Conservation (phyloP, 2,113 vertebrate genomes). For the Gadus chalcogrammus region DNA sequence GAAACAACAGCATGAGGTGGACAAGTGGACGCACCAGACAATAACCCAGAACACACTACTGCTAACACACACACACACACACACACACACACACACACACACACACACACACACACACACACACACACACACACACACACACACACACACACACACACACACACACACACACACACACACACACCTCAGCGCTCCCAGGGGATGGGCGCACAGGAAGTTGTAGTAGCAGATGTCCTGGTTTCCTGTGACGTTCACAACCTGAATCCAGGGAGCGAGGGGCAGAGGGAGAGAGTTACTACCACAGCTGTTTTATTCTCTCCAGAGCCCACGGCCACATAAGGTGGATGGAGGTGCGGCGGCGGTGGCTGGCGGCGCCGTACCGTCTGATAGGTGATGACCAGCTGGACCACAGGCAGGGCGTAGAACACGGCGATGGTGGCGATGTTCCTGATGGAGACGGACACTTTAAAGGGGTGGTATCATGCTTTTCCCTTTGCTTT, state of each 20-base stretch:
- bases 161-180: constrained; percentile 71
- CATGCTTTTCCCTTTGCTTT: no score
- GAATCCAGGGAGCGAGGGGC: neutral
- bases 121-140: constrained; percentile 71
- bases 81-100: constrained; percentile 71
- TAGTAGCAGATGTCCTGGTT: constrained; percentile 99
- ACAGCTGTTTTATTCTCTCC: neutral
- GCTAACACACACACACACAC: constrained; percentile 6
- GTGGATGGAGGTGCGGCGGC: neutral
- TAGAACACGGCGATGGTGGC: constrained; percentile 95
- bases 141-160: constrained; percentile 71
- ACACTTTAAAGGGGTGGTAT: no score
- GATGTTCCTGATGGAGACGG: constrained; percentile 82
- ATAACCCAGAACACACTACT: neutral
- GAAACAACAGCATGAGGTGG: neutral
- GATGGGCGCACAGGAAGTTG: constrained; percentile 96
- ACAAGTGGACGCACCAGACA: neutral
- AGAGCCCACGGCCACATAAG: no score
- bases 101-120: constrained; percentile 71
- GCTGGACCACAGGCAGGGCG: constrained; percentile 90
- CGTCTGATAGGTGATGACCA: constrained; percentile 98
- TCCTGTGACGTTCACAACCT: constrained; percentile 95
- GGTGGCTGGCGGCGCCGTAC: constrained; percentile 72
- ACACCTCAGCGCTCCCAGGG: constrained; percentile 90
- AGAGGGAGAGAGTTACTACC: neutral